These are phyloP conservation scores for Limosa lapponica DNA, from an alignment of 2,797 vertebrate species.

Conservation along the genomic window DNA sequence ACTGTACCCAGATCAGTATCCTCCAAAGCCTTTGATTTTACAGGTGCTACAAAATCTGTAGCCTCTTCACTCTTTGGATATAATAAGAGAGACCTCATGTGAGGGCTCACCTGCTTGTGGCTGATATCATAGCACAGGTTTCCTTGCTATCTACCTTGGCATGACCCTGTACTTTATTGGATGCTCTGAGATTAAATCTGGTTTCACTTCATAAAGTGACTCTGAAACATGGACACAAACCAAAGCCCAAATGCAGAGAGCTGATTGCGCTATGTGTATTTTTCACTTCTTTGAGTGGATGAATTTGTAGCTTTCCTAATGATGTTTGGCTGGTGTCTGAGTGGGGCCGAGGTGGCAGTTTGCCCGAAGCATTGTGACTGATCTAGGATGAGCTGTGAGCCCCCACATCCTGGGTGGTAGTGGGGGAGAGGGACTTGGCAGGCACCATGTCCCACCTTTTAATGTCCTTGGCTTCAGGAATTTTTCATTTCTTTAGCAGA, in stretches of 20 bases:
- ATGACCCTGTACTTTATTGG: not conserved
- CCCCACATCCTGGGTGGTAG: not conserved
- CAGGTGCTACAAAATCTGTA: not conserved
- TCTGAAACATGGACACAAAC: constrained; percentile 8
- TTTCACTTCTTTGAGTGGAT: not conserved
- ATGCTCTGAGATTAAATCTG: not conserved
- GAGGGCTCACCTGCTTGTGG: constrained; percentile 3
- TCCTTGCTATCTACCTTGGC: not conserved
- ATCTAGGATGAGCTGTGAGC: constrained; percentile 14
- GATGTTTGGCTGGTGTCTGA: not conserved
- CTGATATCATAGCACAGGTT: not conserved
- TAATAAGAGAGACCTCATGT: not conserved
- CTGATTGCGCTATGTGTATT: not conserved
- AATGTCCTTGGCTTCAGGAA: constrained; percentile 43
- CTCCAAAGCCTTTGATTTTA: not conserved
- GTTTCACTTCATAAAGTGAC: not conserved
- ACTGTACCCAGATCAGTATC: not conserved
- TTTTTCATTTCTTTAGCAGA: constrained; percentile 13
- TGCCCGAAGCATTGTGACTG: not conserved
- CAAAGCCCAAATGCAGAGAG: constrained; percentile 17
- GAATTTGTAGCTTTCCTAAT: constrained; percentile 22
- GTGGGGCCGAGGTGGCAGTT: not conserved
- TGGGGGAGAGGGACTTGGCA: not conserved
- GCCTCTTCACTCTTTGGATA: not conserved
- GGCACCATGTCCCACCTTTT: not conserved